A percentile compares a stretch with the other conserved stretches of the same genome.
phyloP scores from a whole-genome alignment of 2,797 vertebrate genomes.

The Vipera ursinii region DNA sequence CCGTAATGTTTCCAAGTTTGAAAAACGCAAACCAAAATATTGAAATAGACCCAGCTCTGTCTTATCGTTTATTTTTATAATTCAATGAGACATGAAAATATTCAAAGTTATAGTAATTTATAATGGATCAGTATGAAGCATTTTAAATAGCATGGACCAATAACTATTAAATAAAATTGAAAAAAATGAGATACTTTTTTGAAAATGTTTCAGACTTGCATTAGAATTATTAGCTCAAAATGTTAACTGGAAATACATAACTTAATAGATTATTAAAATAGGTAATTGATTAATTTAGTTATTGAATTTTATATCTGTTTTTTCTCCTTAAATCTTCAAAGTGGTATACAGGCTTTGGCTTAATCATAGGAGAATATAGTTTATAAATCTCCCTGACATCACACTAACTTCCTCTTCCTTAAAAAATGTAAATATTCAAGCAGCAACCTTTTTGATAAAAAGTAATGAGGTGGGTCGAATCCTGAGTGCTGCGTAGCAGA shows the following conservation, averaged over 20 bases:
- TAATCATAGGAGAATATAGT: background rate
- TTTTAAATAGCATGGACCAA: background rate
- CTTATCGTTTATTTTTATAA: background rate
- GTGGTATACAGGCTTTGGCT: background rate
- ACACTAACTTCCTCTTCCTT: background rate
- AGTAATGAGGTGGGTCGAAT: too few species aligned
- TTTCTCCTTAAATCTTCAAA: background rate
- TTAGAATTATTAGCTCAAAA: background rate
- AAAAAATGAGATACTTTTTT: background rate
- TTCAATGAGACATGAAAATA: background rate
- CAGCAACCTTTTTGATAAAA: background rate
- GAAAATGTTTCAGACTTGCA: background rate
- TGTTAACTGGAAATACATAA: background rate
- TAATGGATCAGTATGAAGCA: background rate
- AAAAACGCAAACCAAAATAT: background rate
- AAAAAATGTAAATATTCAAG: background rate
- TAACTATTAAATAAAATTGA: fast-evolving
- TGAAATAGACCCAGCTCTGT: background rate
- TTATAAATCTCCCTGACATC: background rate
- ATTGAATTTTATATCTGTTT: background rate
- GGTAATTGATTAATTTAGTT: background rate
- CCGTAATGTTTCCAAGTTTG: background rate
- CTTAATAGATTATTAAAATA: too few species aligned
- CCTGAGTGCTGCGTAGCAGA: too few species aligned
- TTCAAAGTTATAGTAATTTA: background rate